phyloP scores from a whole-genome alignment of 2,113 vertebrate species.

The Anhinga anhinga region DNA sequence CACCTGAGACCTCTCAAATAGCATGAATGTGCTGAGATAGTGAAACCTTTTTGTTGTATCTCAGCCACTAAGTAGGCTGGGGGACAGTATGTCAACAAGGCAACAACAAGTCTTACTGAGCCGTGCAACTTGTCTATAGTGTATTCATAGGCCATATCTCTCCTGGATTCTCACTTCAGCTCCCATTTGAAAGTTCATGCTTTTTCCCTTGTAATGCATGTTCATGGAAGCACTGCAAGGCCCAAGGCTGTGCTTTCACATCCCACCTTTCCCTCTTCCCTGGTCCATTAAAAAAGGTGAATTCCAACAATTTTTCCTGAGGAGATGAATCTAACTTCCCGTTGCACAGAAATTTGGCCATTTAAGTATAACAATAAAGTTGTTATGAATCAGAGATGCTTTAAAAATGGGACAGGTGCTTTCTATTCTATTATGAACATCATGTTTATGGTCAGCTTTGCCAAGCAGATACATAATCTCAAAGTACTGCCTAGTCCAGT shows the following conservation, averaged over 20 bases:
- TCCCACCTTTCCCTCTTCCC: neutral
- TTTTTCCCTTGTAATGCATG: neutral
- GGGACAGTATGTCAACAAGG: neutral
- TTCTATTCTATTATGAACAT: neutral
- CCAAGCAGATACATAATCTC: neutral
- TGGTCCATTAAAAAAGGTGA: accelerated
- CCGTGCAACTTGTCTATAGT: neutral
- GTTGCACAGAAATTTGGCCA: neutral
- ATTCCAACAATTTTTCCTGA: neutral
- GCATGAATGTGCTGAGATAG: neutral
- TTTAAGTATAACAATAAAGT: neutral
- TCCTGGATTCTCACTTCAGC: neutral
- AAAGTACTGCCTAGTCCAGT: neutral
- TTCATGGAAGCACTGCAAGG: neutral
- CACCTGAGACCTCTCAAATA: neutral
- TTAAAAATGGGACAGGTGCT: neutral
- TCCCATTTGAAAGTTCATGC: neutral
- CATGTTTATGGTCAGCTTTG: neutral
- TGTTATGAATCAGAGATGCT: neutral
- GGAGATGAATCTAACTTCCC: neutral
- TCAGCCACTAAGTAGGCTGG: neutral
- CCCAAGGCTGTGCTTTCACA: neutral
- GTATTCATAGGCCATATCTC: neutral
- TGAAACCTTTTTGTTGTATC: neutral
- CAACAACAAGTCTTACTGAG: neutral